Conservation (phyloP, 2,888 invertebrate species). For the Anodontia alba region DNA sequence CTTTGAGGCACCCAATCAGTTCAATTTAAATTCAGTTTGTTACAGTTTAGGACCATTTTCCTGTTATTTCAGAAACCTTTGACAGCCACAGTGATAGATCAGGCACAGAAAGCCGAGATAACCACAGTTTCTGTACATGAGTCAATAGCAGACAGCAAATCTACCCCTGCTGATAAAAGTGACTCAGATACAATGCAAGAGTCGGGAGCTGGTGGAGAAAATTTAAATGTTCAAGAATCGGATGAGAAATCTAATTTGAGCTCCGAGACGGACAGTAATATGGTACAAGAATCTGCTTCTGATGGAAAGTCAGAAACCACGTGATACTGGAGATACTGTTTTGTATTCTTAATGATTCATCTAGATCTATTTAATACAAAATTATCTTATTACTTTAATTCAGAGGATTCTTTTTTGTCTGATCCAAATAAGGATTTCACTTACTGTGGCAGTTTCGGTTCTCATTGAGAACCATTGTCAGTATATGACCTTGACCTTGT, state of each 20-base stretch:
- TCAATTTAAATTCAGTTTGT: too few relatives aligned
- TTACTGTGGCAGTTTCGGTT: too few relatives aligned
- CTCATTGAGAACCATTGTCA: too few relatives aligned
- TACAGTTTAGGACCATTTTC: too few relatives aligned
- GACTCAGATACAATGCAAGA: neutral
- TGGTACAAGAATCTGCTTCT: neutral
- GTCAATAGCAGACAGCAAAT: neutral
- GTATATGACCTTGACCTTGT: too few relatives aligned
- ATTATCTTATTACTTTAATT: too few relatives aligned
- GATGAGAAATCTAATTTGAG: neutral
- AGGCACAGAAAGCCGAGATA: conserved; percentile 50
- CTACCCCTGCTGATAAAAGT: neutral
- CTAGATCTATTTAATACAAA: too few relatives aligned
- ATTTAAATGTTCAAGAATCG: neutral
- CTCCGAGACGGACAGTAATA: neutral
- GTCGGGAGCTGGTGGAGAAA: neutral
- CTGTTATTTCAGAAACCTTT: neutral
- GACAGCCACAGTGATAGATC: conserved; percentile 34
- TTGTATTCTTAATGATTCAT: too few relatives aligned
- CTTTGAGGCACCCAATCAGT: too few relatives aligned
- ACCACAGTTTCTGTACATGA: conserved; percentile 23
- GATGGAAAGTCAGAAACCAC: neutral
- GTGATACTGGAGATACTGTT: neutral
- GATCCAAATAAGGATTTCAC: too few relatives aligned
- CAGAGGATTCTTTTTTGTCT: too few relatives aligned